These are phyloP conservation scores for Maniola hyperantus DNA, from an alignment of 2,888 invertebrate genomes.

Conservation along the genomic window DNA sequence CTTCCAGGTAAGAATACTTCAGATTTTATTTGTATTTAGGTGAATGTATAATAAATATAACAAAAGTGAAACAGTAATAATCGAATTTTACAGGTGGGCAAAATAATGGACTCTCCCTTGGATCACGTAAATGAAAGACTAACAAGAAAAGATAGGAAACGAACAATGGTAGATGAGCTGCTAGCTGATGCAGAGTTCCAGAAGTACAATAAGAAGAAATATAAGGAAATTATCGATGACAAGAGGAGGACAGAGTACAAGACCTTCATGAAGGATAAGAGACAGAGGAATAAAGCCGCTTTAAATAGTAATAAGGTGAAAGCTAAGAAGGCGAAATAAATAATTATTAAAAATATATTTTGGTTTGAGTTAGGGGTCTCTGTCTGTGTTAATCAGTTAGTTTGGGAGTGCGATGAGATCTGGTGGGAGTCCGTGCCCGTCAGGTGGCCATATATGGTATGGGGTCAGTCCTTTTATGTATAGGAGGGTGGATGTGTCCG, in stretches of 20 bases:
- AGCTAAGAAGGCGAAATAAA: conserved; percentile 51
- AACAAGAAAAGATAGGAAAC: conserved; percentile 93
- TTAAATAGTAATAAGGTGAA: conserved; percentile 67
- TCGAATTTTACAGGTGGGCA: conserved; percentile 84
- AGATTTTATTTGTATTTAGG: too few species aligned
- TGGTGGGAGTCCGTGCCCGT: too few species aligned
- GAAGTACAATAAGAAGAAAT: conserved; percentile 90
- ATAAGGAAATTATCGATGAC: conserved; percentile 88
- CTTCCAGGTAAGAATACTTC: conserved; percentile 87
- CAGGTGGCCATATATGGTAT: too few species aligned
- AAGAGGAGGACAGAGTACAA: conserved; percentile 87
- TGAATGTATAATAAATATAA: too few species aligned
- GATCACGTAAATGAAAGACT: conserved; percentile 94
- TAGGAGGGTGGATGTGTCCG: too few species aligned
- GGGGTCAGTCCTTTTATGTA: too few species aligned
- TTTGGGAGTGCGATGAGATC: too few species aligned
- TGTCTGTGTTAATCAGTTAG: too few species aligned
- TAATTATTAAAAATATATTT: conserved; percentile 30
- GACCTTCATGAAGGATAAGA: conserved; percentile 89
- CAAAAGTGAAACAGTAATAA: not conserved
- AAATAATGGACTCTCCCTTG: conserved; percentile 90
- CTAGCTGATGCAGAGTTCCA: conserved; percentile 94
- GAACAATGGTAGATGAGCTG: conserved; percentile 96
- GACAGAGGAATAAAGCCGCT: conserved; percentile 84
- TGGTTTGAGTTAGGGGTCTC: too few species aligned